Conservation (phyloP, 2,888 invertebrate genomes). For the Chrysina gloriosa region DNA sequence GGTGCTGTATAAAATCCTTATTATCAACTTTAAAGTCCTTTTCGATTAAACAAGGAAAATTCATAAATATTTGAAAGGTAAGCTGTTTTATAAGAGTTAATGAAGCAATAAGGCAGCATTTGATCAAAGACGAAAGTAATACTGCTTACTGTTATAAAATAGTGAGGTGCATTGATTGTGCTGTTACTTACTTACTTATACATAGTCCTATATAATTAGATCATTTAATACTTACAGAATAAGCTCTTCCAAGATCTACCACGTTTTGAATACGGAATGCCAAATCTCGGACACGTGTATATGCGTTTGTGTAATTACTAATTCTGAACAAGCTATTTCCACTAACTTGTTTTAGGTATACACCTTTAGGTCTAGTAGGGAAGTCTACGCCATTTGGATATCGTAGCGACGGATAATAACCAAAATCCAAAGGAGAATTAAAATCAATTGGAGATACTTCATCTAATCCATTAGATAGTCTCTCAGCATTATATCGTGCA, state of each 20-base stretch:
- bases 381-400: slow-evolving; percentile 75
- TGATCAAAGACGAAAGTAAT: too few relatives aligned
- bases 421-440: slow-evolving; percentile 68
- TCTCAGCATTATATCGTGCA: slow-evolving; percentile 80
- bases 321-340: slow-evolving; percentile 56
- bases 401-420: slow-evolving; percentile 73
- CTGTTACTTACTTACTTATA: too few relatives aligned
- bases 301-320: slow-evolving; percentile 62
- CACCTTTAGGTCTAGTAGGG: slow-evolving; percentile 70
- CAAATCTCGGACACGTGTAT: slow-evolving; percentile 66
- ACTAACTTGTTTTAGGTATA: slow-evolving; percentile 54
- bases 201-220: neutral
- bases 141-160: too few relatives aligned
- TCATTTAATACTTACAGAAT: slow-evolving; percentile 50
- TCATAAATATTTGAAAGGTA: too few relatives aligned
- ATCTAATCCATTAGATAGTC: slow-evolving; percentile 76
- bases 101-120: too few relatives aligned
- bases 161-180: too few relatives aligned
- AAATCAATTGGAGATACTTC: slow-evolving; percentile 72
- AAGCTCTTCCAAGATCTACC: slow-evolving; percentile 70
- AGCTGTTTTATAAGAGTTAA: too few relatives aligned
- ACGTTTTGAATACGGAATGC: slow-evolving; percentile 71
- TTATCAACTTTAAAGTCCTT: too few relatives aligned
- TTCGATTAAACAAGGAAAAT: too few relatives aligned
- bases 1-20: too few relatives aligned